Evolutionary conservation across 2,113 vertebrate species (phyloP), one percentile per base, ranked within the genome.

Genomic region (Malurus alboscapulatus): DNA sequence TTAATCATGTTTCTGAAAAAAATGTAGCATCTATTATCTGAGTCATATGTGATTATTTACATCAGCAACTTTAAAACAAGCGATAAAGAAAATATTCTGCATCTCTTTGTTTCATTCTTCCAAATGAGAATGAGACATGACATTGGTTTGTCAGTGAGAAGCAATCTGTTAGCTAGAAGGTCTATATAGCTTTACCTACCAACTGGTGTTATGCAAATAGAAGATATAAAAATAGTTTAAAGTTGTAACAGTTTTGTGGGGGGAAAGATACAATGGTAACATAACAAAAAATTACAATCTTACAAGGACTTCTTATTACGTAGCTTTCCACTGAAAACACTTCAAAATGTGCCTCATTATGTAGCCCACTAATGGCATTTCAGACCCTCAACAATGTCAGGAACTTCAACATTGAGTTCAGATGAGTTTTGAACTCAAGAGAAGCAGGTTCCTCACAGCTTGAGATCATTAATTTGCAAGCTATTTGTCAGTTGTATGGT

Each of bases 401-500:
- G 55, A 92, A 86, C 72, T 90, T 76, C 14, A 80, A 36, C 63
- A 51, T 0, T 74, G 58, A 88, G 54, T 69, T 93, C 72, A 74
- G 25, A 40, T 34, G 29, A 50, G 22, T 66, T 93, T 92, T 92
- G 63, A 92, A 66, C 54, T 86, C 38, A 34, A 58, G 17, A 42
- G 47, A 88, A 88, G 74, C 55, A 81, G 50, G 34, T 74, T 90
- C 38, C 38, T 88, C 79, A 65, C 86, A 92, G 83, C 67, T 80
- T 93, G 86, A 84, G 76, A 84, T 90, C 54, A 90, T 83, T 94
- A 92, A 95, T 94, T 90, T 95, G 67, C 63, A 88, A 77, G 15
- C 18, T 90, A 69, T 86, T 90, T 88, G n/a, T 90, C 76, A 90
- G 16, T 45, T 88, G 63, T 22, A 30, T 38, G 29, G 83, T 47